Evolutionary conservation across 2,888 invertebrate genomes (phyloP).

Genomic region (Steinernema hermaphroditum): DNA sequence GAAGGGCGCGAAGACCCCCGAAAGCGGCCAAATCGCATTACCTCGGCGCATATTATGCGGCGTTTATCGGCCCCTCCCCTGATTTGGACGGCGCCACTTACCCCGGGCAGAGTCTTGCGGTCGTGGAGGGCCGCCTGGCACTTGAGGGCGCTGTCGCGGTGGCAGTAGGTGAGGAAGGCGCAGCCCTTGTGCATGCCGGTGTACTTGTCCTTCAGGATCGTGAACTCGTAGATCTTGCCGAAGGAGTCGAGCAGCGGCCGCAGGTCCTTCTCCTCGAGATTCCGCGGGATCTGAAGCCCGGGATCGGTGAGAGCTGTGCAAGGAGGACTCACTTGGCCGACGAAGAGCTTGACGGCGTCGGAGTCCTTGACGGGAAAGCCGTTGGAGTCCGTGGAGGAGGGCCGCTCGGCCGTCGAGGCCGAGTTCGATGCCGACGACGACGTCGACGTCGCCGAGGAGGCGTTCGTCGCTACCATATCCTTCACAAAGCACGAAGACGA

Average conservation of each 20-base stretch:
- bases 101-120: constrained; percentile 97
- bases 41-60: constrained; percentile 31
- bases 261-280: constrained; percentile 83
- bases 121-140: constrained; percentile 93
- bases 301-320: background rate
- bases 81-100: constrained; percentile 71
- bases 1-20: constrained; percentile 11
- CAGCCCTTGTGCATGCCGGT: constrained; percentile 97
- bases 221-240: constrained; percentile 89
- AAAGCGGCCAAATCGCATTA: constrained; percentile 29
- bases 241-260: constrained; percentile 89
- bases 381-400: constrained; percentile 63
- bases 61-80: constrained; percentile 29
- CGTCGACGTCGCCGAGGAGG: constrained; percentile 22
- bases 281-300: constrained; percentile 80
- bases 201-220: constrained; percentile 88
- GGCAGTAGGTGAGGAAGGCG: constrained; percentile 97
- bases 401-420: constrained; percentile 28
- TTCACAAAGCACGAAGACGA: background rate
- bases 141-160: constrained; percentile 88
- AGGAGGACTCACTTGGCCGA: constrained; percentile 71
- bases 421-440: constrained; percentile 24
- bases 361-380: constrained; percentile 70
- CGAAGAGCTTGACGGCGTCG: constrained; percentile 80
- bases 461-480: constrained; percentile 29